Conservation (phyloP, 2,888 invertebrate genomes). For the Trichopoda pennipes region DNA sequence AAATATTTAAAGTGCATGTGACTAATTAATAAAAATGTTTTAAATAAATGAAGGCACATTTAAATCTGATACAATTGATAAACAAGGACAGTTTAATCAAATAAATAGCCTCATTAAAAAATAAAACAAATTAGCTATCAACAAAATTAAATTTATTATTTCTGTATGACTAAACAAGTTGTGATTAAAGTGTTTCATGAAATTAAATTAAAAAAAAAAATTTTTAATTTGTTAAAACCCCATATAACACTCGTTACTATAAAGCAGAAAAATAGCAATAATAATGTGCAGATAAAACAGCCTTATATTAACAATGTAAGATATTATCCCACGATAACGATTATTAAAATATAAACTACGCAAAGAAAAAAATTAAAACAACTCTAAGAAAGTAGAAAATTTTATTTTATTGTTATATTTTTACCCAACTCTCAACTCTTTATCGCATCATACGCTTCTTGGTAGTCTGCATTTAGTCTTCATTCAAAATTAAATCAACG, state of each 20-base stretch:
- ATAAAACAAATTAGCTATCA: neutral
- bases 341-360: neutral
- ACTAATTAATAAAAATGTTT: slow-evolving; percentile 46
- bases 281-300: slow-evolving; percentile 17
- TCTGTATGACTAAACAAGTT: slow-evolving; percentile 45
- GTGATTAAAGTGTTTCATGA: slow-evolving; percentile 24
- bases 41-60: slow-evolving; percentile 46
- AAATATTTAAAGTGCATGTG: slow-evolving; percentile 18
- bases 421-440: slow-evolving; percentile 13
- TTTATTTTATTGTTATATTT: slow-evolving; percentile 20
- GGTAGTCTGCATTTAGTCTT: neutral
- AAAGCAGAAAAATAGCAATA: neutral
- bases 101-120: slow-evolving; percentile 24
- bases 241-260: slow-evolving; percentile 15
- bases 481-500: slow-evolving; percentile 28
- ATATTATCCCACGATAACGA: slow-evolving; percentile 35
- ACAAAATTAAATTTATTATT: slow-evolving; percentile 29
- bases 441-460: neutral
- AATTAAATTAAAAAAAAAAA: slow-evolving; percentile 21
- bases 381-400: slow-evolving; percentile 4
- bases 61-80: slow-evolving; percentile 44
- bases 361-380: neutral
- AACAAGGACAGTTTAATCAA: slow-evolving; percentile 40
- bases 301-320: slow-evolving; percentile 21
- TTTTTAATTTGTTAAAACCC: slow-evolving; percentile 30